phyloP scores from a whole-genome alignment of 2,113 vertebrate genomes.

The Apodemus speciosus region DNA sequence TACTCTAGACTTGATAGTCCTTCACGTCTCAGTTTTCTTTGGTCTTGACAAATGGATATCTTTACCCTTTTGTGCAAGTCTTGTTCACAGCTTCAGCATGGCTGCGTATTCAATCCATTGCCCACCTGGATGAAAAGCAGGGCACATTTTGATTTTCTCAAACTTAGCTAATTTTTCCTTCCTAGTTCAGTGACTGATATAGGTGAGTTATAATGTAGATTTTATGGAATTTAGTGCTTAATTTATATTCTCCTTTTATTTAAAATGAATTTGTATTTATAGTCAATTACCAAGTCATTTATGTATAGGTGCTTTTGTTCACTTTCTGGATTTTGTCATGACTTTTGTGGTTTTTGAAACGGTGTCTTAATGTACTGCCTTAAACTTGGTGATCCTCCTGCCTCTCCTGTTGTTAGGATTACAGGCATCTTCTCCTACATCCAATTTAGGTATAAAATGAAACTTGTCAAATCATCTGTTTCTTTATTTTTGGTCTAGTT shows the following conservation, averaged over 20 bases:
- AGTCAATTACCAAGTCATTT: constrained; percentile 6
- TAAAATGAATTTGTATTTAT: constrained; percentile 1
- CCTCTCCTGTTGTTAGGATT: not conserved
- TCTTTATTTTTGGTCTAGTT: not conserved
- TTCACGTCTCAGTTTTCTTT: not conserved
- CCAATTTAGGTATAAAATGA: not conserved
- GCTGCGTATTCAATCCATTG: not conserved
- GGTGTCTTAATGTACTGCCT: not conserved
- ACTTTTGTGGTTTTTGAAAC: not conserved
- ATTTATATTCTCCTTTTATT: constrained; percentile 27
- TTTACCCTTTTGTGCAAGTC: not conserved
- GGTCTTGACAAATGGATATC: not conserved
- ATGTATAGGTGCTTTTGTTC: not conserved
- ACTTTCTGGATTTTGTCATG: not conserved
- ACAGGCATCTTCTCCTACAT: not conserved
- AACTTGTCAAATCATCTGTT: not conserved
- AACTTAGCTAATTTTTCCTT: not conserved
- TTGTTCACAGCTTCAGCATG: not conserved
- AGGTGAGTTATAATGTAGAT: constrained; percentile 39
- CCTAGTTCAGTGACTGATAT: not conserved
- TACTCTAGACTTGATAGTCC: not conserved
- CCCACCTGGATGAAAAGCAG: not conserved
- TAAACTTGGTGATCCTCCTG: not conserved
- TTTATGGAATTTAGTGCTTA: not conserved
- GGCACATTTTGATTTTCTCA: constrained; percentile 8